These are phyloP conservation scores for Spilosoma lubricipeda DNA, from an alignment of 2,888 invertebrate species.

Conservation along the genomic window DNA sequence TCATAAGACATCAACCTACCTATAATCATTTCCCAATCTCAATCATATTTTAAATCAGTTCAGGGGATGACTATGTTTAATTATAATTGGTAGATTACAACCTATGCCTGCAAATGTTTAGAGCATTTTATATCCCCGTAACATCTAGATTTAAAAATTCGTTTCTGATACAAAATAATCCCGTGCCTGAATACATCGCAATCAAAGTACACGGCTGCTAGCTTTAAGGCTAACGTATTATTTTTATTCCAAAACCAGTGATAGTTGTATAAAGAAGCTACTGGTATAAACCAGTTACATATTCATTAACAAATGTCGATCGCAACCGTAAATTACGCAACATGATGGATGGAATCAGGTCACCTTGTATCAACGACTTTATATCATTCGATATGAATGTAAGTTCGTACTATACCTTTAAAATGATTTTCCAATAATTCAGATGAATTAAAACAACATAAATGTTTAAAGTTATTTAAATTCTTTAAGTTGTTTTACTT, in stretches of 20 bases:
- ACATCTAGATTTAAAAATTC: background rate
- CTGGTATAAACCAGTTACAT: constrained; percentile 25
- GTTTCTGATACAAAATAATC: background rate
- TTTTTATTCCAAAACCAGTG: background rate
- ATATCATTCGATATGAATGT: constrained; percentile 10
- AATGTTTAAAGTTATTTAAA: background rate
- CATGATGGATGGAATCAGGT: constrained; percentile 47
- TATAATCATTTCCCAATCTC: too few relatives aligned
- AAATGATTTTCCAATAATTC: background rate
- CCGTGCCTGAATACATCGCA: background rate
- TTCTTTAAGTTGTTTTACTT: background rate
- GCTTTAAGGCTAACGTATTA: background rate
- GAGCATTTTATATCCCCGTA: background rate
- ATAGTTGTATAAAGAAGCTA: constrained; percentile 24
- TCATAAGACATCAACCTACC: too few relatives aligned
- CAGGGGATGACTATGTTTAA: too few relatives aligned
- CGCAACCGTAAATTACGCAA: constrained; percentile 43
- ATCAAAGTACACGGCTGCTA: background rate
- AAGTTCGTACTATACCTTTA: background rate
- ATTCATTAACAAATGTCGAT: constrained; percentile 41
- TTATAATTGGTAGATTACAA: too few relatives aligned
- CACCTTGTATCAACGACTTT: constrained; percentile 23
- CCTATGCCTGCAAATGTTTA: background rate
- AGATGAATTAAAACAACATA: background rate
- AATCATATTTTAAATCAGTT: too few relatives aligned